Conservation (phyloP, 2,888 invertebrate genomes). For the Girardia tigrina region DNA sequence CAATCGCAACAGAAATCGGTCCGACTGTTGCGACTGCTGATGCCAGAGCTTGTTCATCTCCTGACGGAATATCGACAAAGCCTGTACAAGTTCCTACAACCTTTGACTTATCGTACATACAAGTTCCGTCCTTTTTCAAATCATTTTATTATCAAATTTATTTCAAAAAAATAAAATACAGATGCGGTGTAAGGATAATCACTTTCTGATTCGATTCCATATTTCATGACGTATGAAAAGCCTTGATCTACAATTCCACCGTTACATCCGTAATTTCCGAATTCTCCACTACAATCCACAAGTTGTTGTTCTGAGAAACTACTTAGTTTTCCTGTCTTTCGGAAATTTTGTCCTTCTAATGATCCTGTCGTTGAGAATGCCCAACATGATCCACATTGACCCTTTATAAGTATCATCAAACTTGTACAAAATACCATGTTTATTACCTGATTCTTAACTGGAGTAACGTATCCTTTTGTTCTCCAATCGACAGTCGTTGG, state of each 20-base stretch:
- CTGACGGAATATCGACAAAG: not conserved
- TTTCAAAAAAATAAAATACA: not conserved
- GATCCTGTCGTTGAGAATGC: not conserved
- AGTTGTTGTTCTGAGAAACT: not conserved
- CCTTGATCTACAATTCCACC: not conserved
- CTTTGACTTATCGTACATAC: not conserved
- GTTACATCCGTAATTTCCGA: not conserved
- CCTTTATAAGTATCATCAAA: too few relatives aligned
- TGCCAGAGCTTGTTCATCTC: not conserved
- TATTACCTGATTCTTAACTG: slow-evolving; percentile 68
- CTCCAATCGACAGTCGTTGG: slow-evolving; percentile 77
- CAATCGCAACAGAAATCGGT: not conserved
- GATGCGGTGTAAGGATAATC: not conserved
- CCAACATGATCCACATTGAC: not conserved
- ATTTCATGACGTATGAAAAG: not conserved
- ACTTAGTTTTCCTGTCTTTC: not conserved
- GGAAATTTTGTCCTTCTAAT: not conserved
- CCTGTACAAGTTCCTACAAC: not conserved
- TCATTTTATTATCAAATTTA: not conserved
- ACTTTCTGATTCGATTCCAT: not conserved
- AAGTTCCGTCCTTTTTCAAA: not conserved
- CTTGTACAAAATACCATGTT: too few relatives aligned
- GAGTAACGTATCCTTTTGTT: slow-evolving; percentile 63
- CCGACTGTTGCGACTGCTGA: not conserved
- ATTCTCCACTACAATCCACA: not conserved